Percentiles rank a stretch among this genome's conserved stretches.
Conservation (phyloP, 2,113 vertebrate genomes). For the Charina bottae region DNA sequence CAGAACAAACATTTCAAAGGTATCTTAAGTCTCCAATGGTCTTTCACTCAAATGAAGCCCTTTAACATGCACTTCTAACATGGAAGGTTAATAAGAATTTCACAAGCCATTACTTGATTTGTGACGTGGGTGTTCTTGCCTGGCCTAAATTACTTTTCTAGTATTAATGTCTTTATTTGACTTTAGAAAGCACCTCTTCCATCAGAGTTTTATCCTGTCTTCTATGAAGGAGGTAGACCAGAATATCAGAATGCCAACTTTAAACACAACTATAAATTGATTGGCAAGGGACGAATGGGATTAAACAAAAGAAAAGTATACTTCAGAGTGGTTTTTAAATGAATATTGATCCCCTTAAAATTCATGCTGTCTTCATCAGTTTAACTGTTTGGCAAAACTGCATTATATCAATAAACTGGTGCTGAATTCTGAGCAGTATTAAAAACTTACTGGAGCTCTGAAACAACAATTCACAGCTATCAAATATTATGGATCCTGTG, state of each 20-base stretch:
- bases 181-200: slow-evolving; percentile 67
- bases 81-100: not conserved
- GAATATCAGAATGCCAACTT: slow-evolving; percentile 59
- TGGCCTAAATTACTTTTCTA: not conserved
- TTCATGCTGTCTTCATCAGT: slow-evolving; percentile 68
- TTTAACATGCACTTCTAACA: not conserved
- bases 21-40: not conserved
- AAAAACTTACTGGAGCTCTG: slow-evolving; percentile 73
- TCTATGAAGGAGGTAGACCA: slow-evolving; percentile 26
- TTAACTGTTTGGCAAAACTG: slow-evolving; percentile 70
- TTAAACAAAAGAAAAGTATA: slow-evolving; percentile 51
- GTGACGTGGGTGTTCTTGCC: not conserved
- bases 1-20: not conserved
- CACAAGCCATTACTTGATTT: not conserved
- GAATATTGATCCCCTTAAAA: slow-evolving; percentile 70
- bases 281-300: slow-evolving; percentile 12
- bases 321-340: slow-evolving; percentile 65
- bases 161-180: not conserved
- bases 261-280: slow-evolving; percentile 62
- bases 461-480: slow-evolving; percentile 68
- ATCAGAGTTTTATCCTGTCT: slow-evolving; percentile 63
- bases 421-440: slow-evolving; percentile 67
- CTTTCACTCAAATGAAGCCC: not conserved
- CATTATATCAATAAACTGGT: slow-evolving; percentile 70
- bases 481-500: slow-evolving; percentile 62